Evolutionary conservation across 2,113 vertebrate genomes (phyloP), one percentile per base, ranked within the genome.

Genomic region (Parotia lawesii): DNA sequence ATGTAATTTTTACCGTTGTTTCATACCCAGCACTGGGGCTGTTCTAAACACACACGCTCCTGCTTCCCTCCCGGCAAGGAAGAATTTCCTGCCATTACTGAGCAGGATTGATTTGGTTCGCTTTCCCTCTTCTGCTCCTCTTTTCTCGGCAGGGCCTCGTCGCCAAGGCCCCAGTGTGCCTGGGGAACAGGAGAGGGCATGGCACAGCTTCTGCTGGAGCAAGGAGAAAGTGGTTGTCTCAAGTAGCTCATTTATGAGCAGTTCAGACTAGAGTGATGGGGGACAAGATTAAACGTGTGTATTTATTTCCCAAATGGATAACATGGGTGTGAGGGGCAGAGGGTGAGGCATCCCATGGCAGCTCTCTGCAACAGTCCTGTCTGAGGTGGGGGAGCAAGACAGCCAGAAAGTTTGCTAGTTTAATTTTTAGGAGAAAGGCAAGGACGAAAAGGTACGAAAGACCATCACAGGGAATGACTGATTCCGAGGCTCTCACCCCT

Each of bases 251-350:
- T 62, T 73, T 25, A 40, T 0, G 21, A 60, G 56, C 0, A 3
- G 27, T 23, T 84, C 44, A 40, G 48, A 61, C 12, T 14, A 25
- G 25, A 67, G 22, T 0, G 6, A 28, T 24, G 56, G 15, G 29
- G 42, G 18, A n/a, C 35, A 87, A 66, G 42, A 74, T 50, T 57
- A 50, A 86, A 15, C 4, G 4, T 14, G 53, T 13, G 27, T 53
- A 42, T 91, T 80, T 79, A 60, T 72, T 89, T 86, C 51, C 76
- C 37, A 42, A 70, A 58, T 4, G 56, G 66, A 35, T 20, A 62
- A 57, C 3, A 3, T 6, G 50, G 24, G 17, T 0, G 0, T 7
- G 38, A 0, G 0, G 62, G 37, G 24, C 79, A 47, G 42, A 37
- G 21, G 21, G 53, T 15, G 56, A 91, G 33, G 42, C 15, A 35